phyloP scores from a whole-genome alignment of 2,888 invertebrate genomes.

The Sinelater perroti region DNA sequence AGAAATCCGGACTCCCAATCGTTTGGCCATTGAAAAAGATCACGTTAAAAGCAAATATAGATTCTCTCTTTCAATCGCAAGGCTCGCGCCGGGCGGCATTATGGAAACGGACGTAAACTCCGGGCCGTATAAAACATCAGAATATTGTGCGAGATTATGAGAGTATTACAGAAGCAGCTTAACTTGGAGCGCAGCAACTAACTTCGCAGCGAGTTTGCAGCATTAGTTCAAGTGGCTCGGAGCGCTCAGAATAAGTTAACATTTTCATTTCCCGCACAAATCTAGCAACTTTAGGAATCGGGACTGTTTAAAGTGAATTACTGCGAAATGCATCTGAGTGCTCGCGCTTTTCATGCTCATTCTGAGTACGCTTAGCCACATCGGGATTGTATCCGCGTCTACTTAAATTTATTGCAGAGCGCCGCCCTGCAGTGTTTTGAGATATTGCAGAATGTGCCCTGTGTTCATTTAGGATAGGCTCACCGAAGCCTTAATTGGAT shows the following conservation, averaged over 20 bases:
- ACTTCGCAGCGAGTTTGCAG: conserved; percentile 25
- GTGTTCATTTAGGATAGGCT: conserved; percentile 12
- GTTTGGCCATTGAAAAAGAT: not conserved
- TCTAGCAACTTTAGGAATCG: conserved; percentile 31
- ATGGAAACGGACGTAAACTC: conserved; percentile 16
- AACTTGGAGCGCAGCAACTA: conserved; percentile 21
- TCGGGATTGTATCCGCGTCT: conserved; percentile 1
- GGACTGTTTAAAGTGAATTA: conserved; percentile 30
- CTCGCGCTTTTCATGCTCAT: not conserved
- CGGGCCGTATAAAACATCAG: conserved; percentile 17
- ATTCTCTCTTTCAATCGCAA: conserved; percentile 1
- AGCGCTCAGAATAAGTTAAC: conserved; percentile 29
- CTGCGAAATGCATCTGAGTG: conserved; percentile 17
- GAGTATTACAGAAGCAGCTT: conserved; percentile 23
- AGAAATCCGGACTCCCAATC: not conserved
- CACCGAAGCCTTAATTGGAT: conserved; percentile 20
- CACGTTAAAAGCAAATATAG: conserved; percentile 5
- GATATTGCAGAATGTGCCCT: no score
- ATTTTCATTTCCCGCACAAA: conserved; percentile 28
- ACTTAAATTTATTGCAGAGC: conserved; percentile 1
- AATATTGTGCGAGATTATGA: conserved; percentile 24
- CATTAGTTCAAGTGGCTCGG: conserved; percentile 32
- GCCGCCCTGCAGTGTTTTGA: not conserved
- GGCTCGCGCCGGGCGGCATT: not conserved
- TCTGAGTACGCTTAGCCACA: no score